Evolutionary conservation across 2,888 invertebrate genomes (phyloP).

Genomic region (Drosophila limbata): DNA sequence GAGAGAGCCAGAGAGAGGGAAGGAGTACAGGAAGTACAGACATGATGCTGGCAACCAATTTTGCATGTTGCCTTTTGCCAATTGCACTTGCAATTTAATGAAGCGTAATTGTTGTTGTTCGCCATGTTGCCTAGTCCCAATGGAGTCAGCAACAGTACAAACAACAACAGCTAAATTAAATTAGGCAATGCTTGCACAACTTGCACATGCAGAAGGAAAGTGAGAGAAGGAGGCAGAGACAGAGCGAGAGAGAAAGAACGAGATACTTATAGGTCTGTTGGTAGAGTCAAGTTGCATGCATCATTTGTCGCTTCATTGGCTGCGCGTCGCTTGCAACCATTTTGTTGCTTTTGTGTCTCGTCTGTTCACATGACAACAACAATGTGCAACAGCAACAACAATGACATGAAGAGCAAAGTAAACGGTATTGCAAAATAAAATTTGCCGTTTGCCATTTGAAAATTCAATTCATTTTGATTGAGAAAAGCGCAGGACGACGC

Average conservation of each 20-base stretch:
- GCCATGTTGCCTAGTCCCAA: constrained; percentile 38
- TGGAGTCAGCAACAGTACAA: constrained; percentile 39
- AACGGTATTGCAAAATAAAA: constrained; percentile 45
- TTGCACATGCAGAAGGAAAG: constrained; percentile 3
- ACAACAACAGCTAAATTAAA: constrained; percentile 53
- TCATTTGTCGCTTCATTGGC: constrained; percentile 59
- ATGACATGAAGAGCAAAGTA: constrained; percentile 31
- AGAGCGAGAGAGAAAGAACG: neutral
- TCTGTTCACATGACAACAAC: constrained; percentile 59
- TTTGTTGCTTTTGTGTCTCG: constrained; percentile 44
- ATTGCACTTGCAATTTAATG: constrained; percentile 77
- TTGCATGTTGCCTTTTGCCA: constrained; percentile 64
- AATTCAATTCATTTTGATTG: constrained; percentile 66
- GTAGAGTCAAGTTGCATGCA: constrained; percentile 41
- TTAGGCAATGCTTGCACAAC: constrained; percentile 64
- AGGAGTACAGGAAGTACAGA: constrained; percentile 13
- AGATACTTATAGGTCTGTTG: neutral
- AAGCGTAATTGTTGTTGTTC: constrained; percentile 74
- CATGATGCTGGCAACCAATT: constrained; percentile 54
- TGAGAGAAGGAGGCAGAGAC: neutral
- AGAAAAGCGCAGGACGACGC: constrained; percentile 35
- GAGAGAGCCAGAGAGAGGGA: neutral
- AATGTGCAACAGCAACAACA: constrained; percentile 18
- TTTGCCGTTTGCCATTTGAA: constrained; percentile 46
- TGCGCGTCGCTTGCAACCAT: constrained; percentile 39